Evolutionary conservation across 2,888 invertebrate genomes (phyloP), one percentile per base, ranked within the genome.

Genomic region (Tenodera sinensis): DNA sequence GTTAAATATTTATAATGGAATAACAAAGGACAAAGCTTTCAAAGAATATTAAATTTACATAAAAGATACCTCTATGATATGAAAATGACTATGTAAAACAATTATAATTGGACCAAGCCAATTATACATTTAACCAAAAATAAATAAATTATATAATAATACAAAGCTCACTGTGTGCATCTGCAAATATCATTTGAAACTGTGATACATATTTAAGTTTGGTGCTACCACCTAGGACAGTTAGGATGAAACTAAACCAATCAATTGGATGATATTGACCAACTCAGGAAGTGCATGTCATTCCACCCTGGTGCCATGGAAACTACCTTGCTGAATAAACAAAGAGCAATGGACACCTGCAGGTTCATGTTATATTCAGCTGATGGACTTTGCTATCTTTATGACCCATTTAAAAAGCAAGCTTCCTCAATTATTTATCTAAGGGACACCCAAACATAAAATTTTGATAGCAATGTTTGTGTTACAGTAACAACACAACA

Each of bases 181-280:
- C 54, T 71, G 54, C 54, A 71, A 71, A 71, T 71, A 20, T 2
- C 54, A 71, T 71, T 71, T 71, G 54, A 71, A 20, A 1, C 25
- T 20, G 20, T 71, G 54, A 4, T 25, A 71, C 15, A 71, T 20
- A 71, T 71, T 71, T 3, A 71, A 25, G 54, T 71, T 20, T 71
- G 1, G 87, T 87, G 87, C 87, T 87, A 34, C 87, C 87, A 87
- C 27, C 87, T 87, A 82, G 54, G 30, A 81, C 30, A 87, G n/a
- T n/a, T 42, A 71, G 54, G 25, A 71, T 71, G 54, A 87, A 87
- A 15, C 34, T 28, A 8, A 83, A 25, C 3, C n/a, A 87, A 87
- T 87, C 87, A 87, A 87, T 87, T 81, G 87, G 82, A 87, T 14
- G n/a, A 82, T 87, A 87, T 87, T 87, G 87, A 87, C 83, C 47